These are phyloP conservation scores for Imbricaverruca yamaguchii DNA, from an alignment of 2,888 invertebrate species.

Conservation along the genomic window DNA sequence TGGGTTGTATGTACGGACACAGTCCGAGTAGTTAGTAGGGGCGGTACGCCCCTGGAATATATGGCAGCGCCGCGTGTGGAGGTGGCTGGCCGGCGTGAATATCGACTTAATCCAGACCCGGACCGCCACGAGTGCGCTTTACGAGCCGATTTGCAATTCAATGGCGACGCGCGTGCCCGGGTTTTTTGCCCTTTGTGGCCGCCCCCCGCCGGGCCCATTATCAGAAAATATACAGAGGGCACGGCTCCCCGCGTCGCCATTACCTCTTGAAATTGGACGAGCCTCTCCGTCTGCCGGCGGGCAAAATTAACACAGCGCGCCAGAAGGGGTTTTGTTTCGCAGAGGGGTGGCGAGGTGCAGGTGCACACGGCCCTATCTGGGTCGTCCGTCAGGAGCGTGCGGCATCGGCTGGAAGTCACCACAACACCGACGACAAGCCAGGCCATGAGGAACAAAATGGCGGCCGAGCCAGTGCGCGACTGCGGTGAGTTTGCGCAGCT, in stretches of 20 bases:
- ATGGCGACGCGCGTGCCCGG: conserved; percentile 8
- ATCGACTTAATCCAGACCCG: conserved; percentile 3
- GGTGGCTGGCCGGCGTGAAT: not conserved
- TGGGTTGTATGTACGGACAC: too few species aligned
- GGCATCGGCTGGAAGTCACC: not conserved
- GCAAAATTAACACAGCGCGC: not conserved
- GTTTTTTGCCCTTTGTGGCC: conserved; percentile 9
- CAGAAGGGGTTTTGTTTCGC: not conserved
- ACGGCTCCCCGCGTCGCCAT: not conserved
- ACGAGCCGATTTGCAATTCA: conserved; percentile 7
- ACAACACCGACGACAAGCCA: not conserved
- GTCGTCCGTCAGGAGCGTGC: not conserved
- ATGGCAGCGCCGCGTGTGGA: not conserved
- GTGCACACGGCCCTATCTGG: not conserved
- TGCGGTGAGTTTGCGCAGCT: conserved; percentile 2
- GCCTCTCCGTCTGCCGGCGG: not conserved
- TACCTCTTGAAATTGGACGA: not conserved
- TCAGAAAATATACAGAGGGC: not conserved
- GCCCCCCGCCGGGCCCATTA: conserved; percentile 7
- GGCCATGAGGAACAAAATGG: not conserved
- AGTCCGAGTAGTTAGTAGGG: too few species aligned
- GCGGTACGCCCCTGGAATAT: too few species aligned
- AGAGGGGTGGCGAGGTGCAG: not conserved
- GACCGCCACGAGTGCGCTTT: not conserved
- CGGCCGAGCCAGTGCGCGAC: not conserved